Evolutionary conservation across 92 coral and sea anemone genomes (phyloP), one percentile per base, ranked within the genome.

Genomic region (Actinostola sp.): DNA sequence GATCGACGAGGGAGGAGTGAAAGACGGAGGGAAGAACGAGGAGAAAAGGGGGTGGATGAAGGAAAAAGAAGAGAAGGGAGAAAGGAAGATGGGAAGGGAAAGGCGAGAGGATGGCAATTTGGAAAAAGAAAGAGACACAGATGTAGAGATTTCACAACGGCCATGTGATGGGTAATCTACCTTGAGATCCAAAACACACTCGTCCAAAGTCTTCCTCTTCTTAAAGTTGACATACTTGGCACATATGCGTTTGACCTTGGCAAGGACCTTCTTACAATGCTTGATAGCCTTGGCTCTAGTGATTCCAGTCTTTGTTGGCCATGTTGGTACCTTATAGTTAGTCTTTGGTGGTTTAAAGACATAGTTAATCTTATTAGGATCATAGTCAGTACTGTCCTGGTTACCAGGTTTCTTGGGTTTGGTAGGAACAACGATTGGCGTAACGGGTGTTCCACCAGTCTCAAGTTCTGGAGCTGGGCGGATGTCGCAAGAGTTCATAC

Each of bases 401-500:
- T 68, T 50, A 1, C 89, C 84, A 8, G 92, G 96, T 30, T 80
- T 79, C 63, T 67, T 83, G n/a, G 86, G 84, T 52, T 65, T 75
- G 28, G 90, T 63, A 0, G 84, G 89, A 17, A 87, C 92, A 25
- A 75, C 66, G 61, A 90, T 87, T 0, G 96, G 96, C 20, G 65
- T 83, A 0, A 87, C 87, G 14, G 87, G 72, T 32, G 87, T 80
- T 32, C 89, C 96, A 12, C 92, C 92, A 25, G 64, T 49, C 38
- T 70, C 89, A 3, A 76, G 57, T 42, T 67, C 87, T 21, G 96
- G 96, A 7, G 86, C 67, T 7, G 96, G 96, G 32, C 82, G 82
- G 46, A 90, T 83, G 85, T 87, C 96, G 51, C 96, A 90, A 1
- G 88, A 83, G 68, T 87, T 90, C 54, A 77, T 84, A 26, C 83